Percentiles rank a stretch among this genome's conserved stretches.
Evolutionary conservation across 1,140 invertebrate species (phyloP).

Genomic region (Xylocopa sonorina): DNA sequence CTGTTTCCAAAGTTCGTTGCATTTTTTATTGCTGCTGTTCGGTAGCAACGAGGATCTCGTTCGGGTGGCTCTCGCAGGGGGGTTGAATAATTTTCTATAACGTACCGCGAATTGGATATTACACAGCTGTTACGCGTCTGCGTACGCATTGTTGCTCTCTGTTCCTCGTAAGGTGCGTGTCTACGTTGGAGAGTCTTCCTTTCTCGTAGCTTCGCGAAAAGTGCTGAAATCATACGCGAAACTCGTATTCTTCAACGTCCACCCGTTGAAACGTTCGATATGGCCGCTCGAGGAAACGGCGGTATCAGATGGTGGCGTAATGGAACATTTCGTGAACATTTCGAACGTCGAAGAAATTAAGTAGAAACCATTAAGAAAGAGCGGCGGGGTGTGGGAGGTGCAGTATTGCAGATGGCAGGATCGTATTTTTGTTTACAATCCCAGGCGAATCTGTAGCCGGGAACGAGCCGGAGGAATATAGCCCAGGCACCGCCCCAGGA

Average conservation of each 20-base stretch:
- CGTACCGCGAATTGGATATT: no score
- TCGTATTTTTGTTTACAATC: constrained; percentile 69
- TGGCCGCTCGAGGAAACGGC: background rate
- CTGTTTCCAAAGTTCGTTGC: no score
- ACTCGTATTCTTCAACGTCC: no score
- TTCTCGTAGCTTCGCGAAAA: no score
- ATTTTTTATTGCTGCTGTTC: no score
- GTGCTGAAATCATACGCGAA: background rate
- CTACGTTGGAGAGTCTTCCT: no score
- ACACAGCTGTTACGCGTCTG: no score
- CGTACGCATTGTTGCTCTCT: no score
- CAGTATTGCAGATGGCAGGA: constrained; percentile 47
- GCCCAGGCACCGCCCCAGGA: background rate
- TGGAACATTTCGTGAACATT: background rate
- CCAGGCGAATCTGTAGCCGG: constrained; percentile 49
- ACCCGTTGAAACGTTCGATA: background rate
- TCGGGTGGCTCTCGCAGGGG: no score
- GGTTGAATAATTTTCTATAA: no score
- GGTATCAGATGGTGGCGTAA: background rate
- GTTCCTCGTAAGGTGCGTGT: no score
- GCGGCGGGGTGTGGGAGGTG: background rate
- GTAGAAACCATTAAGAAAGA: background rate
- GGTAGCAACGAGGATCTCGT: no score
- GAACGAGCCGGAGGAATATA: constrained; percentile 56
- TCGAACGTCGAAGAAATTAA: constrained; percentile 2